A percentile compares a stretch with the other conserved stretches of the same genome.
phyloP scores from a whole-genome alignment of 1,140 invertebrate species.

The Neotoxoptera formosana region DNA sequence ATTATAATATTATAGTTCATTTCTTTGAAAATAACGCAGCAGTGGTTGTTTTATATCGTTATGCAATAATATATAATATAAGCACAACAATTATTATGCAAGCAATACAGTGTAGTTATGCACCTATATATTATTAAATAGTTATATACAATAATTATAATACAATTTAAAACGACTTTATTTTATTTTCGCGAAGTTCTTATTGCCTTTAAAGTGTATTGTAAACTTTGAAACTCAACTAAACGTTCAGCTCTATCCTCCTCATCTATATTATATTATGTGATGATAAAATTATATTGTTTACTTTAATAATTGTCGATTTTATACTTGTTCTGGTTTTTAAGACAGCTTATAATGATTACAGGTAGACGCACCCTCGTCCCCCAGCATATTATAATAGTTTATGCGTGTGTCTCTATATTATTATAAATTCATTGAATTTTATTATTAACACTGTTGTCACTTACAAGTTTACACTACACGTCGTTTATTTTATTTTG shows the following conservation, averaged over 20 bases:
- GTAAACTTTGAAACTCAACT: not conserved
- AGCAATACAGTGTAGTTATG: not conserved
- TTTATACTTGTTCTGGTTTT: not conserved
- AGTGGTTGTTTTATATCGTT: not conserved
- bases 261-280: not conserved
- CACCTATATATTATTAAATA: too few species aligned
- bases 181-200: not conserved
- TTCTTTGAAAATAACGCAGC: not conserved
- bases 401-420: not conserved
- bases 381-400: not conserved
- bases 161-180: constrained; percentile 13
- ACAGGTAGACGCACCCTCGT: not conserved
- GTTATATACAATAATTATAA: not conserved
- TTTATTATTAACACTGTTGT: not conserved
- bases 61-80: not conserved
- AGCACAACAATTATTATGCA: constrained; percentile 3
- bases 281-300: not conserved
- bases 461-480: not conserved
- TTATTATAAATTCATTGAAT: not conserved
- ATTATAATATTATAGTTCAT: not conserved
- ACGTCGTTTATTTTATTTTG: not conserved
- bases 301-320: not conserved
- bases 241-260: not conserved
- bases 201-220: not conserved
- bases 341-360: not conserved